Base-by-base conservation (phyloP, 2,113 vertebrate genomes). In the Empidonax alnorum region DNA sequence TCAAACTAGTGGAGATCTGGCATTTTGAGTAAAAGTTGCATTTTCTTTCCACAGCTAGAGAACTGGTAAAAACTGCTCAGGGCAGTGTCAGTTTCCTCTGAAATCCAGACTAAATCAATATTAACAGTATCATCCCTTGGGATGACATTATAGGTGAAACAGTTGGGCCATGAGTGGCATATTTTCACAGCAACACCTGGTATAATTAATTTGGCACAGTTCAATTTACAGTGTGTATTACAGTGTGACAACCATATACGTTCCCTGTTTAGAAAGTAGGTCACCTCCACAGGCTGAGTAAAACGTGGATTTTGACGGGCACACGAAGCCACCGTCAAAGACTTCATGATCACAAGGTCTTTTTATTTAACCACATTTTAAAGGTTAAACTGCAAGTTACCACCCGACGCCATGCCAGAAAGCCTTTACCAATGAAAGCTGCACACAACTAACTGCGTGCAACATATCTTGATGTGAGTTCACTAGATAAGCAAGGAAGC, bases 181-280 rank as follows among this genome's bases (percentile, higher is more conserved):
- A 91, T 90, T 89, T 90, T 24, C 75, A 88, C 47, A 89, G 84
- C 73, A 96, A 83, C 46, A 92, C 78, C 75, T 73, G 78, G 33
- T 44, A 42, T 28, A 83, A 77, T 89, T 76, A 74, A 72, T 76
- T 84, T 55, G 49, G 68, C 66, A 69, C 49, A 33, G 39, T 66
- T 81, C 68, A 74, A 56, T 76, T 58, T 63, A 78, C 44, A 78
- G 59, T 12, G 20, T 47, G 33, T 47, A 72, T 65, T 67, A 73
- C 33, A 80, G 41, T 3, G 24, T 30, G 49, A 95, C 75, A 94
- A 72, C 25, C 47, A 42, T 19, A 7, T 5, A 68, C 3, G 1
- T 19, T 63, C 84, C 53, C 46, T 6, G 9, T 67, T 89, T 75
- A 81, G 62, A 79, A 96, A 95, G 42, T 78, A 66, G 96, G 94